phyloP scores from a whole-genome alignment of 2,888 invertebrate species.

The Busseola fusca region DNA sequence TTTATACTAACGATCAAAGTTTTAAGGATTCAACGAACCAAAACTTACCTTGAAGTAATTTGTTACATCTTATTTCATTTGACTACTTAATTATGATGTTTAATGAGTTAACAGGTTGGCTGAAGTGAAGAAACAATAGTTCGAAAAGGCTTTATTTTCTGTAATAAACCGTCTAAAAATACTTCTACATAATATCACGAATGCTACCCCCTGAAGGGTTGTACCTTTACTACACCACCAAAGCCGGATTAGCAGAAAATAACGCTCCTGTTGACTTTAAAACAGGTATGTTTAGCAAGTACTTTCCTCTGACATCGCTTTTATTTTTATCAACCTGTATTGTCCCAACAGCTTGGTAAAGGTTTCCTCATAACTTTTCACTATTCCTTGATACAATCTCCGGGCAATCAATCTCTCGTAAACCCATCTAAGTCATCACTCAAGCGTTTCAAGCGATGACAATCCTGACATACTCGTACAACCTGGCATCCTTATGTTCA shows the following conservation, averaged over 20 bases:
- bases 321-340: no score
- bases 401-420: no score
- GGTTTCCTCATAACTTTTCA: no score
- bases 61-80: constrained; percentile 43
- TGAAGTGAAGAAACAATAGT: not conserved
- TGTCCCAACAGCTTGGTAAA: no score
- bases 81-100: constrained; percentile 42
- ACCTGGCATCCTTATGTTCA: not conserved
- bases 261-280: not conserved
- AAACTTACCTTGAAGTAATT: constrained; percentile 42
- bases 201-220: not conserved
- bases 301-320: no score
- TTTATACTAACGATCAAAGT: constrained; percentile 55
- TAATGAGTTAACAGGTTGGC: constrained; percentile 7
- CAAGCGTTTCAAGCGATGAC: no score
- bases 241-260: not conserved
- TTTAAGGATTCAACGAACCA: constrained; percentile 41
- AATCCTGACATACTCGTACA: no score
- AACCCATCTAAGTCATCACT: no score
- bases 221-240: no score
- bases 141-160: not conserved
- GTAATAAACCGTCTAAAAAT: not conserved
- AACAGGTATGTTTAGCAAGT: not conserved
- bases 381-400: no score
- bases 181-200: not conserved